These are phyloP conservation scores for Nemoura dubitans DNA, from an alignment of 2,888 invertebrate species.

Conservation along the genomic window DNA sequence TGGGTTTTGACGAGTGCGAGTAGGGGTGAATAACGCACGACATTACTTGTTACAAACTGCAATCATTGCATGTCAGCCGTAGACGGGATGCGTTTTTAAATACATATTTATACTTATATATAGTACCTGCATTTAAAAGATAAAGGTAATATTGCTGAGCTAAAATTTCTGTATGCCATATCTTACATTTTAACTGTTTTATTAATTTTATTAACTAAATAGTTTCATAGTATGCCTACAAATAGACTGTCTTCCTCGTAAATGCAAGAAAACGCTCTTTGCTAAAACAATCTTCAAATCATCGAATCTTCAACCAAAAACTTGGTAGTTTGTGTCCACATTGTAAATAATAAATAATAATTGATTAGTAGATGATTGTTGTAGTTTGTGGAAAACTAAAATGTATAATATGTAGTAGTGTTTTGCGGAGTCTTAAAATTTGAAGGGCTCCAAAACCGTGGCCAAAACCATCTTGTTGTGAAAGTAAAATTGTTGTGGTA, in stretches of 20 bases:
- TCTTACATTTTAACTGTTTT: not conserved
- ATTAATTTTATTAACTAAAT: not conserved
- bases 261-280: not conserved
- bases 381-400: not conserved
- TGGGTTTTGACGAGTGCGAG: not conserved
- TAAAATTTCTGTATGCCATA: not conserved
- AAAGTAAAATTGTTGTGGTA: not conserved
- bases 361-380: not conserved
- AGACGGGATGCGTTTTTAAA: too few relatives aligned
- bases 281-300: not conserved
- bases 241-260: slow-evolving; percentile 34
- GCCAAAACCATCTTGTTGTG: not conserved
- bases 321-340: not conserved
- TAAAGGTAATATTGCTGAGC: not conserved
- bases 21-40: too few relatives aligned
- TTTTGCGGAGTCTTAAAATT: not conserved
- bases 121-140: not conserved
- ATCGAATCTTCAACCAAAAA: not conserved
- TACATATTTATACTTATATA: not conserved
- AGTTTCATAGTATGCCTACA: not conserved
- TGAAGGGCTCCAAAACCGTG: not conserved
- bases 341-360: not conserved
- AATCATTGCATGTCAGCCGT: too few relatives aligned
- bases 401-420: not conserved
- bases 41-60: too few relatives aligned